Conservation (phyloP, 2,113 vertebrate species). For the Plotosus lineatus region DNA sequence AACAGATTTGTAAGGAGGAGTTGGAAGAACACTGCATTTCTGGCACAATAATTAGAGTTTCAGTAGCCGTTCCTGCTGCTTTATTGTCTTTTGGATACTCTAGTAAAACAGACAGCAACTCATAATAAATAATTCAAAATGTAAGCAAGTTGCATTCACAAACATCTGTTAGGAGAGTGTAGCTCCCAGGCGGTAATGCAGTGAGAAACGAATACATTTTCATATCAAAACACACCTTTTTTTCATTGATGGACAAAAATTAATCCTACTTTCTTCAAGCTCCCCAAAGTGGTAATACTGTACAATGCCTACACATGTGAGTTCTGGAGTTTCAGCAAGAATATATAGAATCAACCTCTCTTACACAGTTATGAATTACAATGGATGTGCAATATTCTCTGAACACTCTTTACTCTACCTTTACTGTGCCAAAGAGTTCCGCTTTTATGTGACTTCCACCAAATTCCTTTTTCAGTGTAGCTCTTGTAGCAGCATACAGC, state of each 20-base stretch:
- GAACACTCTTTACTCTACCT: constrained; percentile 62
- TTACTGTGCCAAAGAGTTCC: constrained; percentile 85
- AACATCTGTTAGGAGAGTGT: not conserved
- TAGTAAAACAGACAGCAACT: not conserved
- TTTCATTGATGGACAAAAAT: no score
- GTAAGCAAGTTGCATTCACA: not conserved
- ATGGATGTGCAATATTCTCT: not conserved
- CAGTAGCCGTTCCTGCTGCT: not conserved
- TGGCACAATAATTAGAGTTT: not conserved
- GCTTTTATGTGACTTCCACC: constrained; percentile 88
- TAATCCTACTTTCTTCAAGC: not conserved
- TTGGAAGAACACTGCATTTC: not conserved
- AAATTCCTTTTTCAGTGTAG: constrained; percentile 89
- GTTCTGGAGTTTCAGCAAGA: not conserved
- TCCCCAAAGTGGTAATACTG: not conserved
- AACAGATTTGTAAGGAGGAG: no score
- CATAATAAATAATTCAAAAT: not conserved
- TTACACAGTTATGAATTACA: not conserved
- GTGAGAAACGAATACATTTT: not conserved
- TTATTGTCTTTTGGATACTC: not conserved
- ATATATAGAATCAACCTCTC: not conserved
- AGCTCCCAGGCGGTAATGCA: not conserved
- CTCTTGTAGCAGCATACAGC: constrained; percentile 87
- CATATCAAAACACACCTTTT: no score
- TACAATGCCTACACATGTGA: not conserved